Conservation (phyloP, 2,888 invertebrate species). For the Cerceris rybyensis region DNA sequence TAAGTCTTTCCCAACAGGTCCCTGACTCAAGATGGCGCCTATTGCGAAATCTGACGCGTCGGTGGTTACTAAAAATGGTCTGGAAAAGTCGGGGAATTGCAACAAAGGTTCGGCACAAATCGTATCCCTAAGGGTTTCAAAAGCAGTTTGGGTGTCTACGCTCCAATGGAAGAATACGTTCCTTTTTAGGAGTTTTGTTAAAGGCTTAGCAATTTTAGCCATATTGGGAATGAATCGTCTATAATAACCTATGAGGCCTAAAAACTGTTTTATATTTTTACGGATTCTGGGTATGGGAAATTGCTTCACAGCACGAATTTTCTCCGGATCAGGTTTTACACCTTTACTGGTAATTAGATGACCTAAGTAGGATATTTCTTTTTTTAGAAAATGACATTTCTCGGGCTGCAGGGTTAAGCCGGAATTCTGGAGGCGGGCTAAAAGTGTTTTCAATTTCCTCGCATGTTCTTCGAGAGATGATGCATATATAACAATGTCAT, state of each 20-base stretch:
- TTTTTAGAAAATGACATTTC: constrained; percentile 16
- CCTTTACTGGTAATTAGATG: no score
- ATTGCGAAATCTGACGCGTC: neutral
- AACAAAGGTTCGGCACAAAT: neutral
- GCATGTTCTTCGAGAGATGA: constrained; percentile 36
- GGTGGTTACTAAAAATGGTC: neutral
- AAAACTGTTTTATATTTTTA: no score
- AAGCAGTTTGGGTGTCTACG: neutral
- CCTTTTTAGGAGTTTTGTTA: constrained; percentile 28
- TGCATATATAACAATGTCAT: constrained; percentile 11
- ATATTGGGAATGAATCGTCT: constrained; percentile 38
- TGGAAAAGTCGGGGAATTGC: neutral
- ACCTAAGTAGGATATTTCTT: no score
- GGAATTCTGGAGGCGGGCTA: constrained; percentile 3
- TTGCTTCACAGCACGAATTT: no score
- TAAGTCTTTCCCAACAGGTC: neutral
- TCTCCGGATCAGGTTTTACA: constrained; percentile 50
- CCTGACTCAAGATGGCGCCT: neutral
- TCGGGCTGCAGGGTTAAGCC: neutral
- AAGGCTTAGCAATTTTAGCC: constrained; percentile 33
- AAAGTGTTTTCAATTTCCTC: constrained; percentile 21
- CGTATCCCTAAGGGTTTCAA: neutral
- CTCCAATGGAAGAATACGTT: constrained; percentile 18
- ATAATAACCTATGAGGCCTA: constrained; percentile 18
- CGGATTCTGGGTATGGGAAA: no score